These are phyloP conservation scores for Timandra comae DNA, from an alignment of 2,888 invertebrate genomes.

Conservation along the genomic window DNA sequence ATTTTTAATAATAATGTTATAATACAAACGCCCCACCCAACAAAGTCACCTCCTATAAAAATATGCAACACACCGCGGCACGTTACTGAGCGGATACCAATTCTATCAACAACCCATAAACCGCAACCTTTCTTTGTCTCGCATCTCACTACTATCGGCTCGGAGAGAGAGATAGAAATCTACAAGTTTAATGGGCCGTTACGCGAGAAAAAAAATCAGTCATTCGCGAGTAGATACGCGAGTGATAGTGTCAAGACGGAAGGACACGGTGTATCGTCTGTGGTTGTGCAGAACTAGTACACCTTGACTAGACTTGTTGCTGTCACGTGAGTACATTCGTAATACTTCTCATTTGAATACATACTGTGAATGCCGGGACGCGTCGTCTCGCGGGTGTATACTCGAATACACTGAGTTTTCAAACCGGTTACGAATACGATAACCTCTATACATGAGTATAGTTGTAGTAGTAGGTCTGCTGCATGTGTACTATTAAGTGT, in stretches of 20 bases:
- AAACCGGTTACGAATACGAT: constrained; percentile 16
- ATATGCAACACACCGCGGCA: constrained; percentile 73
- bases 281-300: constrained; percentile 44
- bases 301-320: constrained; percentile 52
- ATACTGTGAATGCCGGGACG: constrained; percentile 2
- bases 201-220: constrained; percentile 77
- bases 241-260: constrained; percentile 72
- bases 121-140: constrained; percentile 77
- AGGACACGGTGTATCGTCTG: constrained; percentile 47
- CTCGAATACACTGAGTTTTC: constrained; percentile 16
- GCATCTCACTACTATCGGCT: constrained; percentile 58
- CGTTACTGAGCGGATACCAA: constrained; percentile 74
- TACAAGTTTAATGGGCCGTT: constrained; percentile 77
- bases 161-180: constrained; percentile 72
- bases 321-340: constrained; percentile 38
- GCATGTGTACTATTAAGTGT: too few species aligned
- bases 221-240: constrained; percentile 76
- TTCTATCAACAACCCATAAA: constrained; percentile 78
- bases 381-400: constrained; percentile 13
- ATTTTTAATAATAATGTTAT: too few species aligned
- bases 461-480: too few species aligned
- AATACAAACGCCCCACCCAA: constrained; percentile 28
- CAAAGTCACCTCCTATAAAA: constrained; percentile 62
- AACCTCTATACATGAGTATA: too few species aligned
- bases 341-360: background rate